Conservation (phyloP, 2,888 invertebrate genomes). For the Artemia sinica region DNA sequence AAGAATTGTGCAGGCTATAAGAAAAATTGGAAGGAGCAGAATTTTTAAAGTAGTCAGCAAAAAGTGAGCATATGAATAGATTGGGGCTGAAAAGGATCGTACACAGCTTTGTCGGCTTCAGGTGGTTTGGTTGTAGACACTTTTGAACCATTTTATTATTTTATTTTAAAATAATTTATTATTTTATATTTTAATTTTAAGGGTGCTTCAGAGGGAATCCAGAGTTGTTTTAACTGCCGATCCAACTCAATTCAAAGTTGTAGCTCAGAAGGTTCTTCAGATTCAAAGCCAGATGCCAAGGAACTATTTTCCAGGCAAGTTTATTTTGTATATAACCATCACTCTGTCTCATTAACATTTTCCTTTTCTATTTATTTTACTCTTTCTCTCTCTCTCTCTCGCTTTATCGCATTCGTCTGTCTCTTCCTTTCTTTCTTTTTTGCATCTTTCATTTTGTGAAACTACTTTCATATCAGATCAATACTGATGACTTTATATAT, state of each 20-base stretch:
- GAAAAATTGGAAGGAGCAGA: no score
- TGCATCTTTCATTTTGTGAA: no score
- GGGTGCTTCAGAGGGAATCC: neutral
- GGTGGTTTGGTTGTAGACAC: neutral
- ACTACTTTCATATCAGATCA: no score
- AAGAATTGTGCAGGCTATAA: no score
- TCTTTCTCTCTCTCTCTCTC: no score
- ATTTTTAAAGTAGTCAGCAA: no score
- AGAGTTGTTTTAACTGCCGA: neutral
- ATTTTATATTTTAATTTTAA: neutral
- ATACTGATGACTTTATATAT: no score
- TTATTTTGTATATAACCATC: neutral
- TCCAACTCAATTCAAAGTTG: neutral
- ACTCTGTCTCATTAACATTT: neutral
- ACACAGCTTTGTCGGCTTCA: neutral
- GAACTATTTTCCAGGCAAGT: neutral
- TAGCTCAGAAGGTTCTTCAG: neutral
- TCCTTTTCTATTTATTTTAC: neutral
- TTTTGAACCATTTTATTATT: neutral
- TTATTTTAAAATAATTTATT: no score
- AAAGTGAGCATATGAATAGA: no score
- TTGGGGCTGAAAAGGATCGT: neutral
- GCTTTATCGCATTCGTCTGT: no score
- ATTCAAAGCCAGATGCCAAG: neutral
- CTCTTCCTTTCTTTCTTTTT: no score